phyloP scores from a whole-genome alignment of 2,113 vertebrate species.

The Chaetops frenatus region DNA sequence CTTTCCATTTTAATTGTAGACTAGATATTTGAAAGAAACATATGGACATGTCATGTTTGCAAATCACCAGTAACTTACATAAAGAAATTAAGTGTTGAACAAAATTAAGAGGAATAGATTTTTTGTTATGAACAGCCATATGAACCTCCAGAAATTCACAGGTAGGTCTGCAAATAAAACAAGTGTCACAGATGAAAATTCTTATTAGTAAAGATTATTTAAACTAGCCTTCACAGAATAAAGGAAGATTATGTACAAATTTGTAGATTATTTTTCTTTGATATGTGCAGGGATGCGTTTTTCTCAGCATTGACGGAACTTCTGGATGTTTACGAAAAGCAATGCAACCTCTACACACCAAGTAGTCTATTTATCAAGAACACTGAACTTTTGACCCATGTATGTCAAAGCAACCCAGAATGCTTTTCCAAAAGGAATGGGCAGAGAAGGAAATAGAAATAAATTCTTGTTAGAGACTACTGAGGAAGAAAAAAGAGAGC shows the following conservation, averaged over 20 bases:
- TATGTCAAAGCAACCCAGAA: background rate
- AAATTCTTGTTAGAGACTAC: background rate
- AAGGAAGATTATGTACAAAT: background rate
- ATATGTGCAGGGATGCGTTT: background rate
- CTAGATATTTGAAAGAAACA: background rate
- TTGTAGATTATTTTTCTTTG: background rate
- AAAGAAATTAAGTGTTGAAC: background rate
- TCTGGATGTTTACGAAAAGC: background rate
- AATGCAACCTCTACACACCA: accelerated
- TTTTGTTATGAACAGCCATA: background rate
- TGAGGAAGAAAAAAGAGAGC: background rate
- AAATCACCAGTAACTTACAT: background rate
- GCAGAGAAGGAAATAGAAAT: background rate
- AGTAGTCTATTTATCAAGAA: background rate
- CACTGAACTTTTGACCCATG: background rate
- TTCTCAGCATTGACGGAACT: background rate
- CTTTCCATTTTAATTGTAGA: background rate
- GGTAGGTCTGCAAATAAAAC: background rate
- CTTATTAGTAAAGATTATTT: background rate
- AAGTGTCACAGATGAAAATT: background rate
- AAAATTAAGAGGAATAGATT: background rate
- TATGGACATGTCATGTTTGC: background rate
- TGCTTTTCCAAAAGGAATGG: background rate
- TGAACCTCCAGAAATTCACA: background rate
- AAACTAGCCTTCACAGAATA: background rate